Conservation (phyloP, 1,140 invertebrate species). For the Caenorhabditis briggsae region DNA sequence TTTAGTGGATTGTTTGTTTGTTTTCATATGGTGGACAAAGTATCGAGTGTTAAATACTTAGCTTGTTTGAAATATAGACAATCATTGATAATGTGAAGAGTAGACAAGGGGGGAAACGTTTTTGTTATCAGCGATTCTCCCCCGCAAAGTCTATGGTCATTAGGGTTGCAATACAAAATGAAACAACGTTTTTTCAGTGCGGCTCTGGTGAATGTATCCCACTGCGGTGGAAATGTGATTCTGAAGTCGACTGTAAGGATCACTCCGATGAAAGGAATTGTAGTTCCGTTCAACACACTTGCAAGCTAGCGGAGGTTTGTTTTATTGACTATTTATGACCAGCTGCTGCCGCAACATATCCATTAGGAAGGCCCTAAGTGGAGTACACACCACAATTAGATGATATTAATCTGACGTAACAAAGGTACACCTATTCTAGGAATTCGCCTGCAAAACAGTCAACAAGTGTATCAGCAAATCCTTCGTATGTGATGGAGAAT, state of each 20-base stretch:
- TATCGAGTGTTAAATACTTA: constrained; percentile 20
- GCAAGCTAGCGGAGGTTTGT: constrained; percentile 47
- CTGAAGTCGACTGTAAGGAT: constrained; percentile 78
- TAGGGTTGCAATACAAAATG: neutral
- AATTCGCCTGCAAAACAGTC: constrained; percentile 74
- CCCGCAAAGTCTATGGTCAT: neutral
- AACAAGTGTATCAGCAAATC: constrained; percentile 74
- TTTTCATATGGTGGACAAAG: constrained; percentile 50
- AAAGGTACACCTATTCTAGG: constrained; percentile 66
- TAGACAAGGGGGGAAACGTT: neutral
- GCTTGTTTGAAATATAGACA: neutral
- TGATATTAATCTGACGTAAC: neutral
- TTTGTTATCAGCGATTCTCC: constrained; percentile 3
- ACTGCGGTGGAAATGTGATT: constrained; percentile 79
- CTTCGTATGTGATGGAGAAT: constrained; percentile 72
- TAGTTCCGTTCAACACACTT: constrained; percentile 40
- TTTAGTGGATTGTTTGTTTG: constrained; percentile 6
- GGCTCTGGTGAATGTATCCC: constrained; percentile 43
- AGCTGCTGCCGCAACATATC: constrained; percentile 5
- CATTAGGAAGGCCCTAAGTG: neutral
- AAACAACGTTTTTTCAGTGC: constrained; percentile 26
- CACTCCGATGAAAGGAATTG: constrained; percentile 73
- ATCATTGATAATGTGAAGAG: neutral
- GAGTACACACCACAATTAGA: too few relatives aligned
- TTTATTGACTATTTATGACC: neutral